A percentile compares a stretch with the other conserved stretches of the same genome.
phyloP scores from a whole-genome alignment of 2,888 invertebrate species.

The Serrognathus titanus region DNA sequence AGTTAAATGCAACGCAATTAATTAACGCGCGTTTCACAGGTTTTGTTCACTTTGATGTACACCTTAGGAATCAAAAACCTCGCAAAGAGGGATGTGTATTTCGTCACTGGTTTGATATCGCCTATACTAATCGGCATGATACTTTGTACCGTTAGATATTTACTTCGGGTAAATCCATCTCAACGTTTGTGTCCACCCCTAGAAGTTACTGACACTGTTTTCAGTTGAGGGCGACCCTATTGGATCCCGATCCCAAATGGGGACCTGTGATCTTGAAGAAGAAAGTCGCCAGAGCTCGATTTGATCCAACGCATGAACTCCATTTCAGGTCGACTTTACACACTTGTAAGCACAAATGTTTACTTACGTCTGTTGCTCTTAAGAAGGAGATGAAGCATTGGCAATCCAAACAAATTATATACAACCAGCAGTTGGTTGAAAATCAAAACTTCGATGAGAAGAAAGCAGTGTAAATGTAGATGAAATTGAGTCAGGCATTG shows the following conservation, averaged over 20 bases:
- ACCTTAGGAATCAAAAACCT: neutral
- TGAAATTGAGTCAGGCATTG: too few species aligned
- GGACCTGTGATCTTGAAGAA: constrained; percentile 12
- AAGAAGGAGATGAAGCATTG: constrained; percentile 15
- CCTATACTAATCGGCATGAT: constrained; percentile 8
- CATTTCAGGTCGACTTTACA: constrained; percentile 9
- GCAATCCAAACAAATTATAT: constrained; percentile 1
- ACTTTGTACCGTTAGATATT: constrained; percentile 8
- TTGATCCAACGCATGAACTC: constrained; percentile 16
- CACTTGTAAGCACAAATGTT: constrained; percentile 13
- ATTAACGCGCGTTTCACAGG: neutral
- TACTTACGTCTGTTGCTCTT: constrained; percentile 9
- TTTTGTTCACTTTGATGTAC: neutral
- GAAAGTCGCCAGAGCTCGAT: constrained; percentile 9
- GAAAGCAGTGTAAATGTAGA: neutral
- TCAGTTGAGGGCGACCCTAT: too few species aligned
- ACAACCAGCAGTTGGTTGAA: neutral
- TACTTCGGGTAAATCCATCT: constrained; percentile 5
- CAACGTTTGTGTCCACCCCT: neutral
- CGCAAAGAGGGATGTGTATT: too few species aligned
- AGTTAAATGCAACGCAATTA: neutral
- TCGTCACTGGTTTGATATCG: neutral
- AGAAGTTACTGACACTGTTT: too few species aligned
- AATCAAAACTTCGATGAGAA: neutral
- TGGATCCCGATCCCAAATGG: constrained; percentile 1